These are phyloP conservation scores for Muscicapa comitata DNA, from an alignment of 2,797 vertebrate genomes.

Conservation along the genomic window DNA sequence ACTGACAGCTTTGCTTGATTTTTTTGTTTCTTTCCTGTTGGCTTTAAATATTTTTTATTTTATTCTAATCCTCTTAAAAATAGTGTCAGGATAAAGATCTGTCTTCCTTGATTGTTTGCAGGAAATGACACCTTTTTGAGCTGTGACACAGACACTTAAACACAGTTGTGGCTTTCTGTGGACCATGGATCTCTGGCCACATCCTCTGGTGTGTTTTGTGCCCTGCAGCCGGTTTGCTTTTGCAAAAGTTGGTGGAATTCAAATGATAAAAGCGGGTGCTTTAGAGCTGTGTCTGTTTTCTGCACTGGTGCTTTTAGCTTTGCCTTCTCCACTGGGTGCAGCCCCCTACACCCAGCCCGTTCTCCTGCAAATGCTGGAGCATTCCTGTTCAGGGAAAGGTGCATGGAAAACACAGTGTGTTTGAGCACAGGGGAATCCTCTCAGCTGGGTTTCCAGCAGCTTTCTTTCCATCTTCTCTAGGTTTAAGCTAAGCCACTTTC, in stretches of 20 bases:
- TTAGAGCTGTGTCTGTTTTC: not conserved
- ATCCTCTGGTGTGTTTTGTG: rapidly evolving
- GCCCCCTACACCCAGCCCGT: rapidly evolving
- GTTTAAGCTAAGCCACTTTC: not conserved
- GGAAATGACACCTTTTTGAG: not conserved
- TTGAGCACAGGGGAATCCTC: not conserved
- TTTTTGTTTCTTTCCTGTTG: too few relatives aligned
- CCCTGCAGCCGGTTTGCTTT: not conserved
- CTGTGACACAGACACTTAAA: not conserved
- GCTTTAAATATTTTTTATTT: not conserved
- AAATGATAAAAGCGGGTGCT: rapidly evolving
- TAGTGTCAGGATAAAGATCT: not conserved
- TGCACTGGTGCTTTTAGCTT: not conserved
- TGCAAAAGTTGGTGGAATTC: not conserved
- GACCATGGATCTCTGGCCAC: rapidly evolving
- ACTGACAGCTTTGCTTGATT: not conserved
- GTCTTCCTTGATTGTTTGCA: not conserved
- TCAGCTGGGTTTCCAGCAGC: not conserved
- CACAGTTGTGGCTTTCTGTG: not conserved
- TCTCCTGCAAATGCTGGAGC: not conserved
- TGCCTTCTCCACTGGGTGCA: not conserved
- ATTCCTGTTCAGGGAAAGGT: rapidly evolving
- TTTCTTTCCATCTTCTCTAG: not conserved
- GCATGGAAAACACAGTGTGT: rapidly evolving
- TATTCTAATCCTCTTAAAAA: not conserved